Conservation (phyloP, 2,113 vertebrate genomes). For the Aplodontia rufa region DNA sequence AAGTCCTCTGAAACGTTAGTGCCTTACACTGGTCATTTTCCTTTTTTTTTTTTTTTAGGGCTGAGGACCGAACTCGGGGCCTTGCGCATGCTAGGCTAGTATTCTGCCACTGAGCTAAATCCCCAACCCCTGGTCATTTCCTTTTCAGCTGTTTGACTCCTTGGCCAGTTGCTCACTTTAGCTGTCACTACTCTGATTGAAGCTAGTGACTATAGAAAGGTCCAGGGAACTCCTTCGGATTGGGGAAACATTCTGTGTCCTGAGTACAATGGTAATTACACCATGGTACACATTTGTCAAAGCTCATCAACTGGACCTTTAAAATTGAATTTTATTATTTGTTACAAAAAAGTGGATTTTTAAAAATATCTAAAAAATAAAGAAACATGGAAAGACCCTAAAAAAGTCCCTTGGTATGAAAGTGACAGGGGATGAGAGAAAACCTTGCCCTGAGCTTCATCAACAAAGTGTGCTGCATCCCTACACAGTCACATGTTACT, state of each 20-base stretch:
- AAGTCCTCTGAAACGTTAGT: neutral
- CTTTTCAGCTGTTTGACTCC: neutral
- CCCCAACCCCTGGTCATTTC: neutral
- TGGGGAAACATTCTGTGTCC: neutral
- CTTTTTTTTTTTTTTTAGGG: too few species aligned
- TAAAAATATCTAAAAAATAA: neutral
- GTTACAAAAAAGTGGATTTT: neutral
- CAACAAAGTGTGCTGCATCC: neutral
- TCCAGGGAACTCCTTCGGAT: neutral
- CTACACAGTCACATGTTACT: neutral
- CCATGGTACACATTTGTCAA: conserved; percentile 4
- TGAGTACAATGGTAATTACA: neutral
- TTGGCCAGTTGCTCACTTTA: neutral
- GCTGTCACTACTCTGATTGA: neutral
- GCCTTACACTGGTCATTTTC: neutral
- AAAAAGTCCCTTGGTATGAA: neutral
- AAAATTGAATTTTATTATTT: neutral
- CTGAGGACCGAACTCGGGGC: too few species aligned
- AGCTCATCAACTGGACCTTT: neutral
- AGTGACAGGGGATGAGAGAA: neutral
- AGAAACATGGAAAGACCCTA: neutral
- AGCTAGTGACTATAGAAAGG: neutral
- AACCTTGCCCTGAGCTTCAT: neutral
- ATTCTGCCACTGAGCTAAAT: too few species aligned
- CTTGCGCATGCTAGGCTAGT: too few species aligned